Percentiles rank a stretch among this genome's conserved stretches.
Evolutionary conservation across 2,888 invertebrate genomes (phyloP).

Genomic region (Dorcus parallelipipedus): DNA sequence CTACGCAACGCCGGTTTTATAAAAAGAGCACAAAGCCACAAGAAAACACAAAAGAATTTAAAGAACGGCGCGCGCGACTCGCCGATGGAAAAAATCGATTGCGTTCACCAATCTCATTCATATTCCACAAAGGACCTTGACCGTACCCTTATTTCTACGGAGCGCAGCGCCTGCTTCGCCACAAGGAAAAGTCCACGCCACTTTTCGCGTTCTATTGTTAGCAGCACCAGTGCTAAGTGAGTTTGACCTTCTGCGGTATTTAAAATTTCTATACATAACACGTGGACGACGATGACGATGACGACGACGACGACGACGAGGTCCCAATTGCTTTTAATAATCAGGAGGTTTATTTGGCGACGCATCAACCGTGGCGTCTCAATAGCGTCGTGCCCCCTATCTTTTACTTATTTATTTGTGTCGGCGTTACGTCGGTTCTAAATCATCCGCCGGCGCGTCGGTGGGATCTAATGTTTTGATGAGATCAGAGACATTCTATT

Average conservation of each 20-base stretch:
- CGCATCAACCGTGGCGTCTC: background rate
- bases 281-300: constrained; percentile 1
- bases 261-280: constrained; percentile 19
- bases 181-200: background rate
- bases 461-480: too few relatives aligned
- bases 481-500: too few relatives aligned
- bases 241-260: constrained; percentile 20
- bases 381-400: too few relatives aligned
- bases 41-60: too few relatives aligned
- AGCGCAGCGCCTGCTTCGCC: constrained; percentile 5
- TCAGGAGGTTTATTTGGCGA: background rate
- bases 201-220: background rate
- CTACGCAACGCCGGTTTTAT: too few relatives aligned
- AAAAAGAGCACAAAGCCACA: too few relatives aligned
- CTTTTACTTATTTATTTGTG: too few relatives aligned
- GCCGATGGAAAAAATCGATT: background rate
- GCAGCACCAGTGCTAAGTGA: background rate
- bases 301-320: too few relatives aligned
- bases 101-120: background rate
- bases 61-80: too few relatives aligned
- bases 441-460: too few relatives aligned
- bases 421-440: too few relatives aligned
- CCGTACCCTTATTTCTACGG: constrained; percentile 14
- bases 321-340: too few relatives aligned
- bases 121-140: constrained; percentile 13